Evolutionary conservation across 2,888 invertebrate genomes (phyloP).

Genomic region (Limnephilus rhombicus): DNA sequence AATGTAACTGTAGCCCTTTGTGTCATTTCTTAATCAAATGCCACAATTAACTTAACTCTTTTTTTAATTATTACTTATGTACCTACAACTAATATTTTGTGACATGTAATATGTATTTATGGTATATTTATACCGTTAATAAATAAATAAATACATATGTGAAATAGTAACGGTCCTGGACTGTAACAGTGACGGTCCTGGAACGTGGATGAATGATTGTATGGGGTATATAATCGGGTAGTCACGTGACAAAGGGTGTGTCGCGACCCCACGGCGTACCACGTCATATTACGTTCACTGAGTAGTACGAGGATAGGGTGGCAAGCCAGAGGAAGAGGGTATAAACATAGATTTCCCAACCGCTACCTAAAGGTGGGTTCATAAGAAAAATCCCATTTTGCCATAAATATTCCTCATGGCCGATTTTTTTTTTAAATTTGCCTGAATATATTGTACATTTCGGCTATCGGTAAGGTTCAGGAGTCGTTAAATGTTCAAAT

Average conservation of each 20-base stretch:
- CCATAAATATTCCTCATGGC: not conserved
- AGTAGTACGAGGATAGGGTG: not conserved
- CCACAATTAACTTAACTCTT: too few relatives aligned
- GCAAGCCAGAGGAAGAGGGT: not conserved
- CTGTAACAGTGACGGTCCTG: not conserved
- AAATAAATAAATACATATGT: too few relatives aligned
- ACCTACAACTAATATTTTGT: too few relatives aligned
- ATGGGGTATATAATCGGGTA: not conserved
- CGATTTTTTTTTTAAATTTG: not conserved
- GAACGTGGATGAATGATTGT: not conserved
- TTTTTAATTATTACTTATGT: too few relatives aligned
- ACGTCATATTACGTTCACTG: not conserved
- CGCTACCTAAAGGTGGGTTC: not conserved
- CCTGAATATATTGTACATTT: not conserved
- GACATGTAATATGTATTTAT: too few relatives aligned
- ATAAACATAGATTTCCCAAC: not conserved
- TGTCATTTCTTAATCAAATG: too few relatives aligned
- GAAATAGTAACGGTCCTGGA: not conserved
- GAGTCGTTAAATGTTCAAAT: not conserved
- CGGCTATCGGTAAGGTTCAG: not conserved
- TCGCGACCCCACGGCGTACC: not conserved
- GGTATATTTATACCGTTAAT: too few relatives aligned
- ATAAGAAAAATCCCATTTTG: not conserved
- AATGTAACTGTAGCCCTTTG: too few relatives aligned
- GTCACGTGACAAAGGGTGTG: conserved; percentile 23